Evolutionary conservation across 2,797 vertebrate genomes (phyloP).

Genomic region (Denticeps clupeoides): DNA sequence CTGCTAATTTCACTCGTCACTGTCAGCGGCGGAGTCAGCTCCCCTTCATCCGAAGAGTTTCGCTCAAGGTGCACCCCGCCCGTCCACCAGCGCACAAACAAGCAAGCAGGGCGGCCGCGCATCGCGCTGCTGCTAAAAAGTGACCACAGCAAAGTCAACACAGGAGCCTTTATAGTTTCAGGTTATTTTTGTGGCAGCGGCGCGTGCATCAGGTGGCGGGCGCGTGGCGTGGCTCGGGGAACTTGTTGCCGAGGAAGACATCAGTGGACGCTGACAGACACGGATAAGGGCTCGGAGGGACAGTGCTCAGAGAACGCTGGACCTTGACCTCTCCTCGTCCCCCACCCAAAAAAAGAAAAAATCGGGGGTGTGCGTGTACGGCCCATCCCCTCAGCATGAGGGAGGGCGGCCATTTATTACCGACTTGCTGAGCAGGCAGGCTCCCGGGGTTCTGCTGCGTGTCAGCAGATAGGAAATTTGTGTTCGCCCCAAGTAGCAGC

Average conservation of each 20-base stretch:
- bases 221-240: conserved; percentile 51
- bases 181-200: conserved; percentile 27
- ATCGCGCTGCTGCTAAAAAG: conserved; percentile 44
- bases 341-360: conserved; percentile 20
- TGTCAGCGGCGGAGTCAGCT: conserved; percentile 34
- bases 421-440: too few relatives aligned
- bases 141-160: conserved; percentile 59
- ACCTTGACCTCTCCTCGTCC: conserved; percentile 55
- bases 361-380: too few relatives aligned
- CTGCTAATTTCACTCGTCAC: conserved; percentile 7
- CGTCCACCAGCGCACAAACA: conserved; percentile 10
- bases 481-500: too few relatives aligned
- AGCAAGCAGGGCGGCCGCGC: conserved; percentile 39
- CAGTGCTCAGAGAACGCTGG: conserved; percentile 38
- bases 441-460: too few relatives aligned
- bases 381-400: background rate
- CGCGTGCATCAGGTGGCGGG: conserved; percentile 60
- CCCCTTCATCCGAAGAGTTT: conserved; percentile 37
- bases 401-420: too few relatives aligned
- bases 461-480: too few relatives aligned
- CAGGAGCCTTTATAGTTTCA: conserved; percentile 16
- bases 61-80: conserved; percentile 31
- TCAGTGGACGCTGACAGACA: conserved; percentile 57
- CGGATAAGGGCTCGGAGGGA: conserved; percentile 54
- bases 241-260: conserved; percentile 43